These are phyloP conservation scores for Pogonus chalceus DNA, from an alignment of 1,140 invertebrate species.

Conservation along the genomic window DNA sequence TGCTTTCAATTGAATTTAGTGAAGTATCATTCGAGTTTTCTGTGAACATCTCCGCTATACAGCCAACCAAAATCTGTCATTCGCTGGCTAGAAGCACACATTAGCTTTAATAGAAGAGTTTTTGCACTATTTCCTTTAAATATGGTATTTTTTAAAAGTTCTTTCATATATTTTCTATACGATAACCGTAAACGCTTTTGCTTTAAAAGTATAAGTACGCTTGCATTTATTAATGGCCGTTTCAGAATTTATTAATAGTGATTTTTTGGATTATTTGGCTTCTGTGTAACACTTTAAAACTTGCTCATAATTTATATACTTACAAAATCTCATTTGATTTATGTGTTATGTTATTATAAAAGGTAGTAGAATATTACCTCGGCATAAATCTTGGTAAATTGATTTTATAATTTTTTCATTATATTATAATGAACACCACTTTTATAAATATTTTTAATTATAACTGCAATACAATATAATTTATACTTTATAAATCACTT, in stretches of 20 bases:
- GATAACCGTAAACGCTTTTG: too few species aligned
- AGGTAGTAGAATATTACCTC: neutral
- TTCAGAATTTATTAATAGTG: neutral
- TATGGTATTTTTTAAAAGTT: too few species aligned
- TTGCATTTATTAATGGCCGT: neutral
- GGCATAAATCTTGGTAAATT: constrained; percentile 3
- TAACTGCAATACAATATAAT: too few species aligned
- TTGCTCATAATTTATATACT: neutral
- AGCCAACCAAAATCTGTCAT: too few species aligned
- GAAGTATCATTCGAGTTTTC: neutral
- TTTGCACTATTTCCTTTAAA: too few species aligned
- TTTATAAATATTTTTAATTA: too few species aligned
- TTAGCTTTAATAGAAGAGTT: too few species aligned
- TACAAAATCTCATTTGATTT: neutral
- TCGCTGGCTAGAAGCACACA: too few species aligned
- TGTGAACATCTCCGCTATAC: neutral
- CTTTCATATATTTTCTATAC: too few species aligned
- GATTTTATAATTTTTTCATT: neutral
- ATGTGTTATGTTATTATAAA: neutral
- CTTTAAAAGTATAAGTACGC: too few species aligned
- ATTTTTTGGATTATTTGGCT: neutral
- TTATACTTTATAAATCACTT: too few species aligned
- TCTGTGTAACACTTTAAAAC: neutral
- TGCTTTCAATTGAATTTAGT: constrained; percentile 1
- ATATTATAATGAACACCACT: too few species aligned